A percentile compares a stretch with the other conserved stretches of the same genome.
Conservation (phyloP, 2,888 invertebrate genomes). For the Phoronis australis region DNA sequence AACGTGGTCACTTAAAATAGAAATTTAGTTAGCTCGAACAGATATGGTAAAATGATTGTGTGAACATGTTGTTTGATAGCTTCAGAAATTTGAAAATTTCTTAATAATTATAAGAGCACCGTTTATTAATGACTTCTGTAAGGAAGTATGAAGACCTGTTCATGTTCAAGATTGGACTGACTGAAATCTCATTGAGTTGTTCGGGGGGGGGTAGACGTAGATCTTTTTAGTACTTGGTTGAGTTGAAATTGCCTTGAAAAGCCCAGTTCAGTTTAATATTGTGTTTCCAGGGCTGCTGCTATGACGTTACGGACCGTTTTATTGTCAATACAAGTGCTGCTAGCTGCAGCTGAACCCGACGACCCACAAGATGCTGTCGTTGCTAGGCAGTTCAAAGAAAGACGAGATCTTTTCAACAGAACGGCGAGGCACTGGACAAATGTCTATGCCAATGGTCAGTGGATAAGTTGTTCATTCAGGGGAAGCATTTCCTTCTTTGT, state of each 20-base stretch:
- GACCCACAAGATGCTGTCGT: slow-evolving; percentile 65
- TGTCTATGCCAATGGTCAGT: slow-evolving; percentile 69
- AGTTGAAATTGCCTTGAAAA: no score
- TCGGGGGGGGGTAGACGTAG: background rate
- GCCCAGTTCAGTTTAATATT: background rate
- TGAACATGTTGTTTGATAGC: no score
- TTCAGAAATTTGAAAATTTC: no score
- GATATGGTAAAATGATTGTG: no score
- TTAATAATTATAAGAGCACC: no score
- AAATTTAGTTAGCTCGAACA: no score
- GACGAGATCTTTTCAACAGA: slow-evolving; percentile 74
- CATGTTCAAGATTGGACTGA: no score
- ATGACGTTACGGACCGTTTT: slow-evolving; percentile 95
- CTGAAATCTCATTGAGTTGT: background rate
- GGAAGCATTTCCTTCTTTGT: background rate
- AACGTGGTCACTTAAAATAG: no score
- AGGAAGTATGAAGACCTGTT: no score
- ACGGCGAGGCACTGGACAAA: slow-evolving; percentile 97
- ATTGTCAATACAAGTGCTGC: slow-evolving; percentile 87
- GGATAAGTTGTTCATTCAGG: background rate
- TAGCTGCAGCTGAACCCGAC: slow-evolving; percentile 60
- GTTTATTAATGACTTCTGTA: no score
- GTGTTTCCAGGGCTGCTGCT: slow-evolving; percentile 84
- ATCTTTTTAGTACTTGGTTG: no score
- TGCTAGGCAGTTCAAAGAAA: slow-evolving; percentile 91